Base-by-base conservation (phyloP, 2,113 vertebrate genomes). In the Potamarius usumacintae region DNA sequence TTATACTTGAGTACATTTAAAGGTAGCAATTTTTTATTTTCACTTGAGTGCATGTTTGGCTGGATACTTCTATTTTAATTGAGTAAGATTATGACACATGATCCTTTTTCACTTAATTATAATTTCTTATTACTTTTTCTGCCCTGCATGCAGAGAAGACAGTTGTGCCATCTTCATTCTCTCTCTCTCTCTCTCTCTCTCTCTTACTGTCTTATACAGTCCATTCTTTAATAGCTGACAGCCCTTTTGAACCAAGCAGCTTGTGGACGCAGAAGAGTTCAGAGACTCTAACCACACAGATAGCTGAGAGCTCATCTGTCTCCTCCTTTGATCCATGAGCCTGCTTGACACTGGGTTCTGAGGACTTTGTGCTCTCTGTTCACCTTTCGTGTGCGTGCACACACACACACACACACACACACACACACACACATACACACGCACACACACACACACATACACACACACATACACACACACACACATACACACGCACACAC, bases 321-420 rank as follows among this genome's bases (percentile, higher is more conserved):
- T 81, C 22, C 80, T 79, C 80, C 82, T 55, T 83, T 90, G 86
- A 88, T 90, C 85, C 57, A 71, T 83, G 72, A 90, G 86, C 65
- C 79, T 84, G 77, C 82, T 87, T 84, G 80, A 86, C 83, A 86
- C 60, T 65, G 27, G 48, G 57, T 65, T 79, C n/a, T 18, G 55
- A 86, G 60, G n/a, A 84, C 80, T 84, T 67, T 50, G 25, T 82
- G 86, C 53, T 34, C 79, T 48, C 79, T 58, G 53, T 62, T 74
- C 69, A 52, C 67, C 34, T 82, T 57, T 57, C 78, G 10, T 42
- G 84, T 58, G 63, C 76, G 55, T 30, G 67, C 76, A 71, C 62
- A 52, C 55, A 62, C 72, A 12, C 52, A 89, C 58, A 74, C 67
- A 69, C 57, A 74, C 67, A 69, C 57, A 74, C 76, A 71, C 62